Percentiles rank a stretch among this genome's conserved stretches.
Conservation (phyloP, 2,797 vertebrate genomes). For the Chlorospingus flavigularis region DNA sequence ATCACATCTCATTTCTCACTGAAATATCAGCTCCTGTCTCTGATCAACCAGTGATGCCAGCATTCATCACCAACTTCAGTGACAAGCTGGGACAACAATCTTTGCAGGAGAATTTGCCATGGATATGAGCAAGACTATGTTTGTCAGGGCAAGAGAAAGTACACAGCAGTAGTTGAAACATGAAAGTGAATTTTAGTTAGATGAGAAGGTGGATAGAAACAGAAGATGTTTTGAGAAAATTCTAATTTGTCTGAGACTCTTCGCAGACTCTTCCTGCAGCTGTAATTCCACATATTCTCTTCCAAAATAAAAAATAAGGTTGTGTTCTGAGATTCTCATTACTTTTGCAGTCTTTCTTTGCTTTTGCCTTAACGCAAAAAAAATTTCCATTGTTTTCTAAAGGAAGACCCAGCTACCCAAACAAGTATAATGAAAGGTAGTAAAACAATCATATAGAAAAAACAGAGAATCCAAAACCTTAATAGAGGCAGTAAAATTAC, state of each 20-base stretch:
- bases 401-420: neutral
- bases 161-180: neutral
- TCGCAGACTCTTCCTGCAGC: slow-evolving; percentile 11
- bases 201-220: slow-evolving; percentile 30
- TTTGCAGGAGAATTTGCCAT: slow-evolving; percentile 50
- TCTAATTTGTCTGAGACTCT: neutral
- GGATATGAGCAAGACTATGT: slow-evolving; percentile 46
- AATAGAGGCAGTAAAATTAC: neutral
- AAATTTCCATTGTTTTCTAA: neutral
- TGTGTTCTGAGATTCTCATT: neutral
- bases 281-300: neutral
- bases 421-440: neutral
- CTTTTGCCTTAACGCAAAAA: neutral
- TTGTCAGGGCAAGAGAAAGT: slow-evolving; percentile 48
- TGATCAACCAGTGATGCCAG: slow-evolving; percentile 48
- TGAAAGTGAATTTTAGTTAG: slow-evolving; percentile 20
- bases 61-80: slow-evolving; percentile 49
- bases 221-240: slow-evolving; percentile 32
- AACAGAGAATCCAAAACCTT: neutral
- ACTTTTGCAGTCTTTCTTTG: neutral
- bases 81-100: slow-evolving; percentile 60
- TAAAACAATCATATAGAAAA: neutral
- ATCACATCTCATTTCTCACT: slow-evolving; percentile 29
- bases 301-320: neutral
- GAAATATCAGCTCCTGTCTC: slow-evolving; percentile 45